Evolutionary conservation across 2,888 invertebrate species (phyloP).

Genomic region (Plagiodera versicolora): DNA sequence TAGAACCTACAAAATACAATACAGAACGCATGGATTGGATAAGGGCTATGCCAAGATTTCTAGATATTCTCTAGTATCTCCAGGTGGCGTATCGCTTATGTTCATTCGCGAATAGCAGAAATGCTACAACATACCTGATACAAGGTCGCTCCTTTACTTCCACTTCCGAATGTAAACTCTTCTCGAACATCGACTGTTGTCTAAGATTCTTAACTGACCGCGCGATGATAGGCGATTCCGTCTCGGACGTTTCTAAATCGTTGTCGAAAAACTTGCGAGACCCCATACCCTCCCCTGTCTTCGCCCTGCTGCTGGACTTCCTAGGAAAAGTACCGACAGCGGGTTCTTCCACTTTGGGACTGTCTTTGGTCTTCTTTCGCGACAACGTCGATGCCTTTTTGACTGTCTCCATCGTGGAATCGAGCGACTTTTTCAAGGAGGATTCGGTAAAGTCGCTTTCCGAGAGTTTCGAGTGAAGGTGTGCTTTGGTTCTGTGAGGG

Average conservation of each 20-base stretch:
- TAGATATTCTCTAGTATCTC: too few species aligned
- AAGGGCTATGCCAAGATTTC: too few species aligned
- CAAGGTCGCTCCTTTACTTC: constrained; percentile 33
- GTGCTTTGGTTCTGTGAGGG: constrained; percentile 43
- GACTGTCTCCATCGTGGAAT: constrained; percentile 38
- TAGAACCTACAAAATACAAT: too few species aligned
- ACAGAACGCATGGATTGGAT: too few species aligned
- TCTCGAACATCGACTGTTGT: constrained; percentile 37
- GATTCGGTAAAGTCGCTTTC: constrained; percentile 63
- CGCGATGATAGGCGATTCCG: constrained; percentile 42
- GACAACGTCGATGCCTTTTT: constrained; percentile 44
- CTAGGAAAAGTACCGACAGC: constrained; percentile 45
- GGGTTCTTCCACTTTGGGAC: constrained; percentile 45
- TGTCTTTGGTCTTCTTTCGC: constrained; percentile 48
- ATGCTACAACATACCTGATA: constrained; percentile 36
- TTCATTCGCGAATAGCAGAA: too few species aligned
- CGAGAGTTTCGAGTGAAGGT: constrained; percentile 51
- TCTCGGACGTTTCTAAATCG: constrained; percentile 49
- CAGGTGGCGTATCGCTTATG: too few species aligned
- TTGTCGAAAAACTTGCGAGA: constrained; percentile 41
- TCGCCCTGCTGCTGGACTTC: constrained; percentile 44
- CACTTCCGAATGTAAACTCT: constrained; percentile 23
- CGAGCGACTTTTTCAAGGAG: constrained; percentile 35
- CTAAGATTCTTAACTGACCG: constrained; percentile 31
- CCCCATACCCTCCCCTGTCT: not conserved